Conservation (phyloP, 2,888 invertebrate genomes). For the Hoplodrina blanda region DNA sequence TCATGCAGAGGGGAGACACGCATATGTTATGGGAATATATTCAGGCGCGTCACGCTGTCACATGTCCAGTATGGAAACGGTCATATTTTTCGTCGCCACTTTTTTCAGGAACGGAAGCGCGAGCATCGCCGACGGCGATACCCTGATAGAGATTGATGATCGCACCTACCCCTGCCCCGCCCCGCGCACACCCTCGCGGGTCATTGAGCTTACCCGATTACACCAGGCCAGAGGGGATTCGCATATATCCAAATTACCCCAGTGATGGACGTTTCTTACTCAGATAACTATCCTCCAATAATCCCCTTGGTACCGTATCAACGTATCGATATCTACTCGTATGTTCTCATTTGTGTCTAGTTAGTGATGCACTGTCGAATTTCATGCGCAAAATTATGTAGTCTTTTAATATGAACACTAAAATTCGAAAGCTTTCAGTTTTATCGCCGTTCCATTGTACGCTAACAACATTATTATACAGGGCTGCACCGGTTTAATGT, state of each 20-base stretch:
- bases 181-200: conserved; percentile 72
- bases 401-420: conserved; percentile 56
- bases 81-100: conserved; percentile 83
- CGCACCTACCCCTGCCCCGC: conserved; percentile 66
- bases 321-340: conserved; percentile 55
- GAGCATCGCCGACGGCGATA: conserved; percentile 75
- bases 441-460: conserved; percentile 66
- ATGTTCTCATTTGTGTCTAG: conserved; percentile 50
- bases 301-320: conserved; percentile 67
- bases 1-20: conserved; percentile 27
- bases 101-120: conserved; percentile 79
- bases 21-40: conserved; percentile 57
- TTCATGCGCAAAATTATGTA: conserved; percentile 58
- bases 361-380: conserved; percentile 54
- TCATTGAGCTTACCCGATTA: conserved; percentile 86
- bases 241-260: conserved; percentile 89
- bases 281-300: conserved; percentile 79
- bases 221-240: conserved; percentile 82
- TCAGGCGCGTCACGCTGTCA: conserved; percentile 64
- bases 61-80: conserved; percentile 76
- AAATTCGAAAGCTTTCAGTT: conserved; percentile 65
- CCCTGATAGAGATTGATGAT: conserved; percentile 90
- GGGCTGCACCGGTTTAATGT: conserved; percentile 51
- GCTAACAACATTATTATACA: conserved; percentile 53
- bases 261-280: conserved; percentile 88